Conservation (phyloP, 2,113 vertebrate species). For the Mugil cephalus region DNA sequence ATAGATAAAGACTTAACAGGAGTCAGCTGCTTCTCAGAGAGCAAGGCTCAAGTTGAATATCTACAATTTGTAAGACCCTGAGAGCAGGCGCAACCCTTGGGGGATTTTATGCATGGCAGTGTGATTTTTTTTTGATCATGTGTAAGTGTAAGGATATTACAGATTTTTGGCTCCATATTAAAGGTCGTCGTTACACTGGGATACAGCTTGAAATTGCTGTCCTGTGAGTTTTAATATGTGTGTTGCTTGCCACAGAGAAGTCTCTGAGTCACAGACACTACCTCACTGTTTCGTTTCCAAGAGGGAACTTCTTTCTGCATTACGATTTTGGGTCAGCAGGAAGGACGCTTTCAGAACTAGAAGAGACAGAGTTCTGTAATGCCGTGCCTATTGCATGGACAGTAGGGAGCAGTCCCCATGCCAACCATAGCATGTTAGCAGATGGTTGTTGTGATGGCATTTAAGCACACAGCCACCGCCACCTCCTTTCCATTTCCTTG, state of each 20-base stretch:
- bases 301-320: conserved; percentile 13
- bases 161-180: background rate
- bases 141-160: conserved; percentile 7
- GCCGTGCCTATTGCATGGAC: conserved; percentile 56
- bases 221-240: background rate
- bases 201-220: background rate
- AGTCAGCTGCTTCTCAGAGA: conserved; percentile 58
- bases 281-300: conserved; percentile 25
- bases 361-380: conserved; percentile 31
- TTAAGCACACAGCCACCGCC: conserved; percentile 47
- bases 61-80: background rate
- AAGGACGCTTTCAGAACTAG: conserved; percentile 17
- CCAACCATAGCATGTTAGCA: conserved; percentile 67
- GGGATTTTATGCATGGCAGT: conserved; percentile 1
- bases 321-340: conserved; percentile 44
- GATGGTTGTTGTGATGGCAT: conserved; percentile 70
- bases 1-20: conserved; percentile 61
- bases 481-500: conserved; percentile 25
- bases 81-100: background rate
- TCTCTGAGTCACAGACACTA: background rate
- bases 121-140: background rate
- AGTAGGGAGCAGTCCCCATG: conserved; percentile 62
- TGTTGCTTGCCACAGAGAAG: conserved; percentile 12
- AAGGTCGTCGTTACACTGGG: background rate
- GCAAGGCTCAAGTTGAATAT: conserved; percentile 41